A percentile compares a stretch with the other conserved stretches of the same genome.
Conservation (phyloP, 2,113 vertebrate genomes). For the Erythrocercus mccallii region DNA sequence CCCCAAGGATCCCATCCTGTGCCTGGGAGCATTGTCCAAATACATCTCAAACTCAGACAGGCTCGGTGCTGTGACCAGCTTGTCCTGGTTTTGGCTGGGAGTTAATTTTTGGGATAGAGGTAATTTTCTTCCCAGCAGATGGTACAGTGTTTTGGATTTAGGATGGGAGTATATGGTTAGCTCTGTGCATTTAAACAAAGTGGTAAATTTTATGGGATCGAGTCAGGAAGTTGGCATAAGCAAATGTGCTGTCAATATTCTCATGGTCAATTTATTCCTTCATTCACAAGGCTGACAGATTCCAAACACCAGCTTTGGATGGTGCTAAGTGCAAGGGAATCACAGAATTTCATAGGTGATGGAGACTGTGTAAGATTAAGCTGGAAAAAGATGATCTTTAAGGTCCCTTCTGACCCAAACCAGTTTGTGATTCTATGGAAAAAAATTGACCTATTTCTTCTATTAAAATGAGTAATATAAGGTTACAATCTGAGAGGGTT, state of each 20-base stretch:
- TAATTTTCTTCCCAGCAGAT: not conserved
- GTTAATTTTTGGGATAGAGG: not conserved
- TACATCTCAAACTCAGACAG: not conserved
- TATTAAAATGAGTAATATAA: not conserved
- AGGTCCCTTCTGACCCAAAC: not conserved
- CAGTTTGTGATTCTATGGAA: not conserved
- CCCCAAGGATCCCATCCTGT: not conserved
- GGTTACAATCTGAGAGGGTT: not conserved
- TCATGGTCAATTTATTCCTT: not conserved
- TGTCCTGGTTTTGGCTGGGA: not conserved
- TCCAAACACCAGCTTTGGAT: not conserved
- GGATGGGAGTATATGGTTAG: not conserved
- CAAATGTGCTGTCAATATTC: not conserved
- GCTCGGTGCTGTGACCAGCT: not conserved
- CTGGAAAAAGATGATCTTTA: not conserved
- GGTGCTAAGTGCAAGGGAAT: not conserved
- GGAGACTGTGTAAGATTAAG: not conserved
- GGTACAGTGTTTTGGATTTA: not conserved
- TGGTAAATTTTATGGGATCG: not conserved
- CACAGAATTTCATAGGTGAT: not conserved
- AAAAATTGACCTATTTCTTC: not conserved
- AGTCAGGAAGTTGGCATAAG: not conserved
- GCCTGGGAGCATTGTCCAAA: not conserved
- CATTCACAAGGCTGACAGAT: not conserved
- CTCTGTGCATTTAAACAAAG: not conserved